Base-by-base conservation (phyloP, 1,140 invertebrate genomes). In the Drosophila rhopaloa region DNA sequence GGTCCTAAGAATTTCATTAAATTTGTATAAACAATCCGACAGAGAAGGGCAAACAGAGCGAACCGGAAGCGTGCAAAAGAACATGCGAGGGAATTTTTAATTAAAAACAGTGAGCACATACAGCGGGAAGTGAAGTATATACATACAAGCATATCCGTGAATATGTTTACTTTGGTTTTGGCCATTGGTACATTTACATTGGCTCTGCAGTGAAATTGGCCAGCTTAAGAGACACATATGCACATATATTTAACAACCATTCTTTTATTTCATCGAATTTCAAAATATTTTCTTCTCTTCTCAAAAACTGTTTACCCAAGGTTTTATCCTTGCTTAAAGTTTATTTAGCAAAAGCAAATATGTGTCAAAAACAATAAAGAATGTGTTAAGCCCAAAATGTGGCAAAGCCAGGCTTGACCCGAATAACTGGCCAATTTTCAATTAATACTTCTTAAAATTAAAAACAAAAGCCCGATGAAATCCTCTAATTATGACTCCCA, bases 71-170 rank as follows among this genome's bases (percentile, higher is more conserved):
- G 47, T 19, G 43, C 48, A 48, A 68, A 46, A 74, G 53, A 79
- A 54, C 62, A 67, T 59, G 54, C 58, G 40, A 58, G 41, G 13
- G 67, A 54, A 70, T 88, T 88, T 86, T 83, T 88, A 88, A 86
- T 88, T 82, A 82, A 88, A 86, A 73, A 51, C 43, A 46, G 16
- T 7, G 54, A 5, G 46, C 14, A 66, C 9, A 62, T 19, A 57
- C 8, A 41, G 5, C 50, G 38, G 56, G 13, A 53, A 29, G 13
- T 11, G 35, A 50, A 32, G 40, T 14, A 48, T 60, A 73, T 32
- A 55, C 9, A 29, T 24, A 47, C 46, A 72, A 35, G 53, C n/a
- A 43, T 37, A 48, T 55, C 40, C 41, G 27, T 56, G 38, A 5
- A 75, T 57, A 61, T 35, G 59, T 44, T 44, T 56, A 37, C 24